Percentiles rank a stretch among this genome's conserved stretches.
Evolutionary conservation across 1,140 invertebrate genomes (phyloP).

Genomic region (Chironomus tepperi): DNA sequence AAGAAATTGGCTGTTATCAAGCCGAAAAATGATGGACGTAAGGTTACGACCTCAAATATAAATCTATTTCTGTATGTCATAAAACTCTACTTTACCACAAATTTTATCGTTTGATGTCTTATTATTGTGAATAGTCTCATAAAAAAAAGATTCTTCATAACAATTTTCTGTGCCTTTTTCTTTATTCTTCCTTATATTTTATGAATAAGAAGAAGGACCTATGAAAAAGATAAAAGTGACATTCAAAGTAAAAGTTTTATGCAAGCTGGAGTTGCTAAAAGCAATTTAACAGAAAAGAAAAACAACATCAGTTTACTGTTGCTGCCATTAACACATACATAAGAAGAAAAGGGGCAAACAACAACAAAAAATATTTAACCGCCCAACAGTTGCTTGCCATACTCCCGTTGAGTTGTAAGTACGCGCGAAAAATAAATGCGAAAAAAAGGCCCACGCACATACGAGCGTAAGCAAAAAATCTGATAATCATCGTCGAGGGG

Average conservation of each 20-base stretch:
- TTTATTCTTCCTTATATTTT: no score
- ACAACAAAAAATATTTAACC: background rate
- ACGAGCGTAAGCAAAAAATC: constrained; percentile 1
- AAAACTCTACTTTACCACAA: no score
- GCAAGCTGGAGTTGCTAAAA: background rate
- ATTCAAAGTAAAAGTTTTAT: background rate
- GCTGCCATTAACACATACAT: background rate
- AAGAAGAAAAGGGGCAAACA: background rate
- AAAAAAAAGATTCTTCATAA: background rate
- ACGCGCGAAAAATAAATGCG: background rate
- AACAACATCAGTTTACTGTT: background rate
- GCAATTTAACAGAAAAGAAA: background rate
- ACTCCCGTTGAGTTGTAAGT: background rate
- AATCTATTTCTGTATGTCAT: no score
- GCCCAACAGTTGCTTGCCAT: constrained; percentile 20
- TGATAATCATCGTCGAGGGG: constrained; percentile 18
- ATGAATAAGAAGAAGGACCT: no score
- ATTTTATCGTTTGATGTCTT: no score
- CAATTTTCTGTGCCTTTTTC: background rate
- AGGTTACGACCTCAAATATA: no score
- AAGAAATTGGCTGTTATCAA: no score
- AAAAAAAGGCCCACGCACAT: background rate
- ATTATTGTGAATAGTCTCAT: no score
- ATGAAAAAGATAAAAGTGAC: background rate
- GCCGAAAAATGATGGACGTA: no score